Base-by-base conservation (phyloP, 2,797 vertebrate species). In the Dicrostonyx torquatus region DNA sequence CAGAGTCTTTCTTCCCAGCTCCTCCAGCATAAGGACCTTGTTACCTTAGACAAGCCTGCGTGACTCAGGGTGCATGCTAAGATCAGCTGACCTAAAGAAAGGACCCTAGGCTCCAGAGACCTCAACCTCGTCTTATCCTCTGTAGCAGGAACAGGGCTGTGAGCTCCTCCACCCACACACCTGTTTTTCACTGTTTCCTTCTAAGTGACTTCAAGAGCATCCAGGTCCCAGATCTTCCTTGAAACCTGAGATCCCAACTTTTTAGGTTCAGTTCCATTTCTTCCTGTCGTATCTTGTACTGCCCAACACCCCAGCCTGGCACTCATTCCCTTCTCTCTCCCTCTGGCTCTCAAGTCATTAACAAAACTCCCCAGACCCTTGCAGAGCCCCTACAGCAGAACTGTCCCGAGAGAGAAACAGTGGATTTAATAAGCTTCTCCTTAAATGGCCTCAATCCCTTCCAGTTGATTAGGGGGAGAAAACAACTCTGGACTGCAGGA, bases 371-470 rank as follows among this genome's bases (percentile, higher is more conserved):
- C 92, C 43, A 90, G 73, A 94, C 80, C 77, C 55, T 91, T 37
- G 89, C 96, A 93, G 72, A 94, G 53, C 87, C 96, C 94, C 89
- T 84, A 26, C 60, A 97, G 96, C 94, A 93, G 91, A 95, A 92
- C 22, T 18, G 62, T 82, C 93, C 89, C 76, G 2, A 22, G 97
- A 97, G 95, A 95, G 72, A 93, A 94, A 55, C 48, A n/a, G 29
- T 55, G 82, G 93, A 88, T 97, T 97, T 97, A 97, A 97, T 96
- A 97, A 96, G 95, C 96, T 95, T 97, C 82, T 70, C 94, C 55
- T 86, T 97, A 95, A 96, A 95, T 82, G 96, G 95, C 96, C 96
- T 94, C 96, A 92, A 97, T 96, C 95, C 96, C 82, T 95, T 79
- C 91, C 88, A 89, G 95, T 95, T 97, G 96, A 96, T 96, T 94